These are phyloP conservation scores for Oreochromis tanganicae DNA, from an alignment of 2,113 vertebrate species.

Conservation along the genomic window DNA sequence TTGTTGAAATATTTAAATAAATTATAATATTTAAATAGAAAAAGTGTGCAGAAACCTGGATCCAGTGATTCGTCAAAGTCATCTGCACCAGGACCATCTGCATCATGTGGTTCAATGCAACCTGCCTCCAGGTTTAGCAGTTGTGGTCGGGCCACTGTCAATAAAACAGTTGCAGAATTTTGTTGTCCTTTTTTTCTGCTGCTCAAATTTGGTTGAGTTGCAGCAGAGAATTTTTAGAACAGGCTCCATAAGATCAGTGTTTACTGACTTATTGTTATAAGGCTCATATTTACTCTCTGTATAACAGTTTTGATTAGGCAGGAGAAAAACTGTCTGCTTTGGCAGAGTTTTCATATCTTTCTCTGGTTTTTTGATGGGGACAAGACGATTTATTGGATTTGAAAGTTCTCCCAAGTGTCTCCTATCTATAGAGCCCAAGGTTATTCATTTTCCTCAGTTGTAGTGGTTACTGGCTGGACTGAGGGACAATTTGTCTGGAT, in stretches of 20 bases:
- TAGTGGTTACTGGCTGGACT: background rate
- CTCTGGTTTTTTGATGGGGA: background rate
- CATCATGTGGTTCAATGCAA: background rate
- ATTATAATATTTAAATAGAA: rapidly evolving
- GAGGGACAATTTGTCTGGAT: background rate
- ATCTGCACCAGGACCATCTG: background rate
- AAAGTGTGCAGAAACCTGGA: background rate
- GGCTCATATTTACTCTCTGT: background rate
- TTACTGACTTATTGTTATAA: background rate
- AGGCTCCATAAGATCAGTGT: background rate
- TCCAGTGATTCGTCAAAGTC: background rate
- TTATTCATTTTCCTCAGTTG: background rate
- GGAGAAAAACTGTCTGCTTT: background rate
- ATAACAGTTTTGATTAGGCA: background rate
- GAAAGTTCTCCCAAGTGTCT: background rate
- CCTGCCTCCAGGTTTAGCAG: background rate
- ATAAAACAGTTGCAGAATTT: background rate
- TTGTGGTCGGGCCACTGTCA: background rate
- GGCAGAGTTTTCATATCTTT: background rate
- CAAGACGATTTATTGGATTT: background rate
- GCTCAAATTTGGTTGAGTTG: background rate
- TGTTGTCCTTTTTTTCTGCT: background rate
- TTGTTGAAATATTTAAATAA: background rate
- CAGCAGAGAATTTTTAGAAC: background rate
- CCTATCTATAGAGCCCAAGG: background rate